Conservation (phyloP, 2,797 vertebrate species). For the Myripristis murdjan region DNA sequence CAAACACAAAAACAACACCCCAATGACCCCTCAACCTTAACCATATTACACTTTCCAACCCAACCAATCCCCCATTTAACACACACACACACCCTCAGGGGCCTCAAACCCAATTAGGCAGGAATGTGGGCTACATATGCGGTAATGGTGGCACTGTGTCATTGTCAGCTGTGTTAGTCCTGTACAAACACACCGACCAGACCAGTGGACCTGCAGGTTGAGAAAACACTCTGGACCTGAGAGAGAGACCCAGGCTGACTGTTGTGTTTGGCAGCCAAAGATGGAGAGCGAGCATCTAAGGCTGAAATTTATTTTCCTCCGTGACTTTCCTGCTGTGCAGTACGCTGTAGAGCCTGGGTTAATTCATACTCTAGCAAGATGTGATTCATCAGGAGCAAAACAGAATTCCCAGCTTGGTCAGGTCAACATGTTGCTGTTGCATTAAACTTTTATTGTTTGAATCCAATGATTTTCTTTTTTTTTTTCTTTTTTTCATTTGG, state of each 20-base stretch:
- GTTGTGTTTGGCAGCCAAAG: constrained; percentile 8
- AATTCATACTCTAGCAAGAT: too few relatives aligned
- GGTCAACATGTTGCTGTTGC: too few relatives aligned
- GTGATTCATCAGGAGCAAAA: too few relatives aligned
- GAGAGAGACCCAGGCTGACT: background rate
- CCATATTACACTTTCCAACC: constrained; percentile 31
- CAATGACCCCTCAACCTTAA: constrained; percentile 62
- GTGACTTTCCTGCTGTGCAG: background rate
- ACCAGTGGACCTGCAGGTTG: constrained; percentile 3
- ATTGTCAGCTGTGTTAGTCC: constrained; percentile 57
- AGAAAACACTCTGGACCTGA: constrained; percentile 13
- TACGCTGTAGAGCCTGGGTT: background rate
- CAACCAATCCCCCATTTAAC: constrained; percentile 36
- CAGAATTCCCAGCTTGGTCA: too few relatives aligned
- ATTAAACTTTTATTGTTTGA: too few relatives aligned
- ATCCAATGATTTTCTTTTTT: too few relatives aligned
- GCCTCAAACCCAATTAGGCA: constrained; percentile 69
- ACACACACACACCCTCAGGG: constrained; percentile 43
- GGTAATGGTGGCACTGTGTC: constrained; percentile 71
- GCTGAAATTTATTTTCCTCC: background rate
- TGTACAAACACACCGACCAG: constrained; percentile 57
- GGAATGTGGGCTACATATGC: constrained; percentile 67
- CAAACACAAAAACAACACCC: constrained; percentile 20
- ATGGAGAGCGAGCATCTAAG: background rate
- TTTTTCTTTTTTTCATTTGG: too few relatives aligned